A percentile compares a stretch with the other conserved stretches of the same genome.
These are phyloP conservation scores for Epinephelus fuscoguttatus DNA, from an alignment of 2,113 vertebrate species.

Conservation along the genomic window DNA sequence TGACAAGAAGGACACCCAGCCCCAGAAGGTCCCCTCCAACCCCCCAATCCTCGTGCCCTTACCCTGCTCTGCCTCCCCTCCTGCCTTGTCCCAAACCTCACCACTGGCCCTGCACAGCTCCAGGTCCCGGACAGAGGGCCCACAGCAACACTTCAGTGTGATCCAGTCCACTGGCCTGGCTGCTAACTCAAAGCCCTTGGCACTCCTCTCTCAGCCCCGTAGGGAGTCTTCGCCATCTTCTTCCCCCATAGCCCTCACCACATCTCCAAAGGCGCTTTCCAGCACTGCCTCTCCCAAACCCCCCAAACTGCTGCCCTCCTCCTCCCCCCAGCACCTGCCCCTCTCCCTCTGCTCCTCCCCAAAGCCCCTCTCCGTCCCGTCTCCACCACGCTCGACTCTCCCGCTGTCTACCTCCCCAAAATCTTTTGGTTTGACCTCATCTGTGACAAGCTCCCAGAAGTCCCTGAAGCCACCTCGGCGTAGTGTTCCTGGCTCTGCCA, in stretches of 20 bases:
- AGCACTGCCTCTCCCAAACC: constrained; percentile 87
- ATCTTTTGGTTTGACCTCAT: constrained; percentile 77
- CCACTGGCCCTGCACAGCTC: constrained; percentile 91
- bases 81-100: constrained; percentile 91
- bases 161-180: constrained; percentile 98
- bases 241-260: constrained; percentile 77
- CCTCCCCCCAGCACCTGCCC: constrained; percentile 81
- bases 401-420: constrained; percentile 79
- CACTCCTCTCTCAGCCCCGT: constrained; percentile 91
- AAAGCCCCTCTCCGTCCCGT: constrained; percentile 83
- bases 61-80: constrained; percentile 88
- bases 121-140: constrained; percentile 91
- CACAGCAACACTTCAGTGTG: constrained; percentile 96
- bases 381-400: constrained; percentile 75
- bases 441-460: constrained; percentile 74
- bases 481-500: constrained; percentile 83
- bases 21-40: constrained; percentile 88
- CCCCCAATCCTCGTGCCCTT: constrained; percentile 89
- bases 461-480: constrained; percentile 68
- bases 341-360: constrained; percentile 85
- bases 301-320: constrained; percentile 81
- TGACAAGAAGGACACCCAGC: constrained; percentile 80
- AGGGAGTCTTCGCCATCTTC: constrained; percentile 87
- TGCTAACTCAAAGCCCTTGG: constrained; percentile 91
- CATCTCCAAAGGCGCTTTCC: constrained; percentile 73